Percentiles rank a stretch among this genome's conserved stretches.
Conservation (phyloP, 1,140 invertebrate species). For the Uloborus diversus region DNA sequence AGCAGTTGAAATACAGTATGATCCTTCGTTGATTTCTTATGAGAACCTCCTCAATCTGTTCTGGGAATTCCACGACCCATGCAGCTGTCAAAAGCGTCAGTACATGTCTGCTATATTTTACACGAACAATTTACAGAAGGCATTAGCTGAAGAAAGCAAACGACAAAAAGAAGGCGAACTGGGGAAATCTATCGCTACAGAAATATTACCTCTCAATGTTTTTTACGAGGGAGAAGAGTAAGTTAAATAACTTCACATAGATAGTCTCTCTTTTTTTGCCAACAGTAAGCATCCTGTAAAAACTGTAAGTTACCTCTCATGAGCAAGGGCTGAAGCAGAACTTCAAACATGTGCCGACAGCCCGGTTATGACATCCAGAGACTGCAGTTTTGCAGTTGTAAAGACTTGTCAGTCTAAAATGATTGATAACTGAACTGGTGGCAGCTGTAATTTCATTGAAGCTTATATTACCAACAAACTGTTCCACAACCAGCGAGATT, state of each 20-base stretch:
- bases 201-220: slow-evolving; percentile 75
- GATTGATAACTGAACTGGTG: no score
- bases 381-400: no score
- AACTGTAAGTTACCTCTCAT: no score
- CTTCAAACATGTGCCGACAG: no score
- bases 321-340: no score
- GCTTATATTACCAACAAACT: no score
- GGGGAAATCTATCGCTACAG: slow-evolving; percentile 74
- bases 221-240: slow-evolving; percentile 94
- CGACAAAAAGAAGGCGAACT: slow-evolving; percentile 72
- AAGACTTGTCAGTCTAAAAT: no score
- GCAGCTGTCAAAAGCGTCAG: slow-evolving; percentile 77
- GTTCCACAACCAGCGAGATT: no score
- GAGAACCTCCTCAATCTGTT: slow-evolving; percentile 82
- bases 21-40: slow-evolving; percentile 80
- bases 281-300: no score
- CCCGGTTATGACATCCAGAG: no score
- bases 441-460: no score
- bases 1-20: slow-evolving; percentile 88
- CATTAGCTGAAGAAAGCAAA: slow-evolving; percentile 77
- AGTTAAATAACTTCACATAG: slow-evolving; percentile 52
- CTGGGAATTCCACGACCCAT: slow-evolving; percentile 92
- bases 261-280: no score
- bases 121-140: slow-evolving; percentile 85
- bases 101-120: slow-evolving; percentile 94